A percentile compares a stretch with the other conserved stretches of the same genome.
phyloP scores from a whole-genome alignment of 2,113 vertebrate species.

The Fregata magnificens region DNA sequence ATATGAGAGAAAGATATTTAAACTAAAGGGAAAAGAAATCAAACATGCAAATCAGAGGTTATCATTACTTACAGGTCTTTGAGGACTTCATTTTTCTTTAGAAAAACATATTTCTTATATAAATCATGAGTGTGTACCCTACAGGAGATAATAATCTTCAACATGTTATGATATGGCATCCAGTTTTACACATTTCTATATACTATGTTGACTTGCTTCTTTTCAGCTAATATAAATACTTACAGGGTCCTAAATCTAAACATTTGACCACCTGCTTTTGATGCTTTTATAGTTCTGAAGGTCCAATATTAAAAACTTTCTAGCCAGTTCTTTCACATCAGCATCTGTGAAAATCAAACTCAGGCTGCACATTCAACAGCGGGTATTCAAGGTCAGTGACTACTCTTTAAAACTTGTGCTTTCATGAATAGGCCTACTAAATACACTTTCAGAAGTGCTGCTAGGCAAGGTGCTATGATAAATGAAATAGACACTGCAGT shows the following conservation, averaged over 20 bases:
- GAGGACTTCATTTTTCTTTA: not conserved
- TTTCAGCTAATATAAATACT: not conserved
- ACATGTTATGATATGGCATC: not conserved
- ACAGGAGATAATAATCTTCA: not conserved
- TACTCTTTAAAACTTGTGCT: not conserved
- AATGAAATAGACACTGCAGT: not conserved
- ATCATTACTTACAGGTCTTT: not conserved
- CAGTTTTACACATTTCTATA: not conserved
- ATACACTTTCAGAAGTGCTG: not conserved
- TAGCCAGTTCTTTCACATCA: not conserved
- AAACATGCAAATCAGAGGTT: not conserved
- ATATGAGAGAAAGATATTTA: not conserved
- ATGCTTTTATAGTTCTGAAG: not conserved
- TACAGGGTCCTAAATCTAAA: not conserved
- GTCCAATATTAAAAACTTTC: not conserved
- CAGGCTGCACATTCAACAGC: not conserved
- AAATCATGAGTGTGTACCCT: not conserved
- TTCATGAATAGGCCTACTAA: not conserved
- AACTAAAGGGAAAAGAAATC: not conserved
- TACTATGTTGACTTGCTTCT: not conserved
- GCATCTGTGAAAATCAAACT: not conserved
- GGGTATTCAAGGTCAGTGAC: not conserved
- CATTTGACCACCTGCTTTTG: not conserved
- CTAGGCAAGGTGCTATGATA: fast-evolving
- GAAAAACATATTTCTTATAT: not conserved